phyloP scores from a whole-genome alignment of 2,888 invertebrate species.

The Steinernema hermaphroditum region DNA sequence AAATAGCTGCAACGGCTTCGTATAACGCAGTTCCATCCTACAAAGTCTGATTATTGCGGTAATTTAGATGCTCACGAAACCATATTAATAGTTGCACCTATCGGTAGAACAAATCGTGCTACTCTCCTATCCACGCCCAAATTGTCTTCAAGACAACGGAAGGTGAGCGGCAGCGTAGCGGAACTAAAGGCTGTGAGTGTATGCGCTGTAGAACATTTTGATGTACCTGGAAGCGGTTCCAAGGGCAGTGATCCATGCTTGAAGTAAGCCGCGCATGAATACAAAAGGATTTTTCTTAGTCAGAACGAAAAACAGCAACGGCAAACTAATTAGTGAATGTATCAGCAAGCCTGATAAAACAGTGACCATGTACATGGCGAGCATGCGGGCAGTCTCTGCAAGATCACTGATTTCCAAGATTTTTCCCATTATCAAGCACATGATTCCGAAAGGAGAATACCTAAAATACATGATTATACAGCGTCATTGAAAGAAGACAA shows the following conservation, averaged over 20 bases:
- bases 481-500: not conserved
- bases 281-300: slow-evolving; percentile 68
- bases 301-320: slow-evolving; percentile 72
- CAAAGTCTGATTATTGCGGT: too few species aligned
- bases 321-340: slow-evolving; percentile 73
- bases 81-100: slow-evolving; percentile 77
- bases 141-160: slow-evolving; percentile 75
- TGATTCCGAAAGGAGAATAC: slow-evolving; percentile 76
- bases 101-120: slow-evolving; percentile 73
- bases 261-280: slow-evolving; percentile 72
- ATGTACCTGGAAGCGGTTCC: slow-evolving; percentile 74
- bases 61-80: too few species aligned
- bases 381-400: slow-evolving; percentile 72
- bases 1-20: slow-evolving; percentile 82
- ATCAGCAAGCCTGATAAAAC: slow-evolving; percentile 71
- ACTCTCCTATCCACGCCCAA: slow-evolving; percentile 74
- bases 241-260: slow-evolving; percentile 75
- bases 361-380: slow-evolving; percentile 75
- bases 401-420: slow-evolving; percentile 74
- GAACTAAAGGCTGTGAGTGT: slow-evolving; percentile 68
- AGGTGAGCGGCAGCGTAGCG: slow-evolving; percentile 75
- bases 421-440: slow-evolving; percentile 75
- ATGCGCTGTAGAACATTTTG: not conserved
- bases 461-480: slow-evolving; percentile 66
- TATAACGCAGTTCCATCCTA: slow-evolving; percentile 72